Evolutionary conservation across 2,888 invertebrate genomes (phyloP), one percentile per base, ranked within the genome.

Genomic region (Zaprionus obscuricornis): DNA sequence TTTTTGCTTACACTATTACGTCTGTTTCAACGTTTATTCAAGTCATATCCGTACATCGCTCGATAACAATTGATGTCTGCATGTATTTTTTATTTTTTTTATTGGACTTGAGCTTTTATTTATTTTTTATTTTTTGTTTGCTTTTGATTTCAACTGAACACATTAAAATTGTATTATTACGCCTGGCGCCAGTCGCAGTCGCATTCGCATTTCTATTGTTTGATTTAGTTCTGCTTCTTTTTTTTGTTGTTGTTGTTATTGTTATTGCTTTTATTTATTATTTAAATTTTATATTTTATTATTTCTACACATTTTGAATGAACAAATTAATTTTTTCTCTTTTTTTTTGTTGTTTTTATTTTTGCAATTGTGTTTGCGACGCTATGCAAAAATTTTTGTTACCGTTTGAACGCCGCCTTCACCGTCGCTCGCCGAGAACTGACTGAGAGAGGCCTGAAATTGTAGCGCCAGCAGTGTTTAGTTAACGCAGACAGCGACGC

Each of bases 371-470:
- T 40, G 45, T 33, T 43, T 49, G 55, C 31, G 17, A n/a, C n/a
- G n/a, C n/a, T n/a, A n/a, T n/a, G n/a, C n/a, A n/a, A n/a, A n/a
- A n/a, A n/a, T n/a, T n/a, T 14, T 26, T 58, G 50, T 43, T 47
- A 31, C 50, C 60, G 68, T 52, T 43, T 52, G 58, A 18, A 56
- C 54, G 76, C 67, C 65, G 54, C 54, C 70, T 70, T 70, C 51
- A 54, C 55, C 56, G 74, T 76, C 67, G 67, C 75, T 70, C 57
- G 69, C 65, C 56, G 77, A 71, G 72, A 51, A 83, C 74, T 57
- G 58, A 81, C 55, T 75, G 64, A 76, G 47, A 59, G 67, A 46
- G 39, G 20, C 37, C 40, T 22, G 39, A 34, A 47, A 40, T 37
- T 24, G 54, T 50, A 71, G 71, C 68, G 68, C 72, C 68, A 66